These are phyloP conservation scores for Folsomia manolachei DNA, from an alignment of 2,888 invertebrate species.

Conservation along the genomic window DNA sequence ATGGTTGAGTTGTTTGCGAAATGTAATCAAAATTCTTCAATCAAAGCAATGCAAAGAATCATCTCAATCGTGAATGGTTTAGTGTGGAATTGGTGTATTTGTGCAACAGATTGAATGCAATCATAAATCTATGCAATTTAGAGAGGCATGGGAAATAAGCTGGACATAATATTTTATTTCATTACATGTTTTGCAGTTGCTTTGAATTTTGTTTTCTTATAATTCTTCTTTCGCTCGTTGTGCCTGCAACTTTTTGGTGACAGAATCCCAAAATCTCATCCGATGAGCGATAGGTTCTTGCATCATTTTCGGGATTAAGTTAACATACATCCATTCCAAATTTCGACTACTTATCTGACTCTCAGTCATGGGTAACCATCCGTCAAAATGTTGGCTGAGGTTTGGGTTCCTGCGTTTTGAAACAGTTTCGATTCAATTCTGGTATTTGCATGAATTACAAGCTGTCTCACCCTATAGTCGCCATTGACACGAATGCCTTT, in stretches of 20 bases:
- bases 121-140: too few species aligned
- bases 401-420: conserved; percentile 20
- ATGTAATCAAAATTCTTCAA: too few species aligned
- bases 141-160: too few species aligned
- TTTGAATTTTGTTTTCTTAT: too few species aligned
- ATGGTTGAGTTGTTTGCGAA: too few species aligned
- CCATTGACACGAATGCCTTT: conserved; percentile 23
- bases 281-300: conserved; percentile 15
- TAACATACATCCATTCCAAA: conserved; percentile 25
- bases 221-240: background rate
- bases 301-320: conserved; percentile 17
- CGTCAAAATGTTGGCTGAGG: conserved; percentile 7
- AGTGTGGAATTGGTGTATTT: too few species aligned
- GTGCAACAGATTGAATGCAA: too few species aligned
- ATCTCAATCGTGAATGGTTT: too few species aligned
- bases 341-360: conserved; percentile 8
- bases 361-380: conserved; percentile 19
- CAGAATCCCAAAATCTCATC: conserved; percentile 30
- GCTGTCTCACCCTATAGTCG: conserved; percentile 27
- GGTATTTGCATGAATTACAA: conserved; percentile 1
- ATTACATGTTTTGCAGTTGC: background rate
- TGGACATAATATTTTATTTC: too few species aligned
- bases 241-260: conserved; percentile 23
- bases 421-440: background rate
- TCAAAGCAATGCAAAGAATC: too few species aligned